Base-by-base conservation (phyloP, 2,888 invertebrate species). In the Dysmachus trigonus region DNA sequence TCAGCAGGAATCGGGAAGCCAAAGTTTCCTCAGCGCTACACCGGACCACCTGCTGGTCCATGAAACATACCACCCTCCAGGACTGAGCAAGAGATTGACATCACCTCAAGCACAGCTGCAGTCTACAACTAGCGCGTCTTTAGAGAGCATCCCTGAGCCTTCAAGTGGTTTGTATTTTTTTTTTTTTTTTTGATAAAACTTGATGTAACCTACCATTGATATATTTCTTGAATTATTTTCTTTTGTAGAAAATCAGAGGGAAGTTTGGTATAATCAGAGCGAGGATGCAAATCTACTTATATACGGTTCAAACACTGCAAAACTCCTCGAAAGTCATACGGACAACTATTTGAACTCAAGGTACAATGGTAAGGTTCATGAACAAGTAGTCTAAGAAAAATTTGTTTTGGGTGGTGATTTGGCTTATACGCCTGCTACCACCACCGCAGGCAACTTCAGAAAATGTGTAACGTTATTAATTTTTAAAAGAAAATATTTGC, bases 291-390 rank as follows among this genome's bases (percentile, higher is more conserved):
- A 87, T 74, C 15, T 86, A 51, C 85, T 87, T 33, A 51, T 89
- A 90, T 88, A 90, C 90, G 84, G 89, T 89, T 82, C 90, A 89
- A 88, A 89, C 89, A 73, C 90, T 89, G 86, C 87, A 35, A 84
- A 84, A 30, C 74, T 73, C 2, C 85, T 74, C n/a, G 72, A 85
- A 87, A 91, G 92, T 88, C 90, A 90, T 85, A 89, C 91, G 82
- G 92, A 91, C 88, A 91, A n/a, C 88, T 92, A 92, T 89, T 90
- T 92, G 87, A 91, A 90, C 89, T 90, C 91, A 89, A 91, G 91
- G 90, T 91, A 91, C 89, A 91, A 91, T 89, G 91, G 91, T 91
- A 90, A 91, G 91, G 90, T 89, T 89, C 89, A 89, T 88, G 87
- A 86, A 87, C n/a, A 87, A 41, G 30, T 62, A 71, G 71, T 41